phyloP scores from a whole-genome alignment of 2,113 vertebrate genomes.

The Amblyornis subalaris region DNA sequence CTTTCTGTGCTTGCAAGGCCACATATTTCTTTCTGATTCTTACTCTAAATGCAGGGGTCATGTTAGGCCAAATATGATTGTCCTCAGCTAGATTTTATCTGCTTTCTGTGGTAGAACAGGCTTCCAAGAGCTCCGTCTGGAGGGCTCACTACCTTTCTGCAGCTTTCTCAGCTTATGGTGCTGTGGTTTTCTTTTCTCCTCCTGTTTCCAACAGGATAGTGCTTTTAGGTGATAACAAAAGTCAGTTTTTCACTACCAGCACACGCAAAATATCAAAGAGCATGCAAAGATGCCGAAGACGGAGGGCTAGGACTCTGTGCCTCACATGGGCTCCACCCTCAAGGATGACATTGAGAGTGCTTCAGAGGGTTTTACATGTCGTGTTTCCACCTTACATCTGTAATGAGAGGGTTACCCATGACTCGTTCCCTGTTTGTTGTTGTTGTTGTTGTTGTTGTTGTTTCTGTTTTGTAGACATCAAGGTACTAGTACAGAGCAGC shows the following conservation, averaged over 20 bases:
- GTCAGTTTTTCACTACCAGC: neutral
- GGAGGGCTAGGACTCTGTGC: neutral
- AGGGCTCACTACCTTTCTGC: conserved; percentile 3
- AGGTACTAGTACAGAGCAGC: neutral
- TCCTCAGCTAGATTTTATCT: conserved; percentile 39
- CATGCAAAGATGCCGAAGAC: neutral
- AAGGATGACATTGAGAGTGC: neutral
- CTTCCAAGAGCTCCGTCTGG: neutral
- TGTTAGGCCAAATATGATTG: conserved; percentile 22
- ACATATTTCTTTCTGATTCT: conserved; percentile 12
- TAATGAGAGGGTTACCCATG: neutral
- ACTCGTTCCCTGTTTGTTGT: neutral
- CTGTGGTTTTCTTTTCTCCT: neutral
- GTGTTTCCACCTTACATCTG: neutral
- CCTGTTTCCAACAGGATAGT: neutral
- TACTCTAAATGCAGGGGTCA: conserved; percentile 5
- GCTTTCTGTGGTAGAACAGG: neutral
- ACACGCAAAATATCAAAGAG: neutral
- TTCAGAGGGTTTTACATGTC: neutral
- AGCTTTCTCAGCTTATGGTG: neutral
- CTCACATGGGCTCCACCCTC: neutral
- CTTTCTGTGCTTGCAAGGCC: conserved; percentile 4
- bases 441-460: neutral
- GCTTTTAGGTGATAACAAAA: neutral
- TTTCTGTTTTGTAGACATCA: neutral